A percentile compares a stretch with the other conserved stretches of the same genome.
Conservation (phyloP, 2,888 invertebrate species). For the Panzeria rudis region DNA sequence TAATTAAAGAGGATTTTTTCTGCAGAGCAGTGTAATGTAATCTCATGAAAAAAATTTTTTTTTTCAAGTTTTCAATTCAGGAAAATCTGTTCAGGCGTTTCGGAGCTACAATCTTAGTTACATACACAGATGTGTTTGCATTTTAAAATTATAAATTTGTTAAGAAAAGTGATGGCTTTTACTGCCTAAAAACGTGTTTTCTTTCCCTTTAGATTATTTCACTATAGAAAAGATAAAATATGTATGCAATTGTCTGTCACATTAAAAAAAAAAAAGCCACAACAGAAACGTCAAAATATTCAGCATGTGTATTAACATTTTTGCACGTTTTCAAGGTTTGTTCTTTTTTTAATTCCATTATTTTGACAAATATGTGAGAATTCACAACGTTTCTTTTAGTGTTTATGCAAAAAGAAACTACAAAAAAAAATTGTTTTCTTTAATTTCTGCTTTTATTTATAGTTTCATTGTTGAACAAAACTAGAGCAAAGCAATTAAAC, state of each 20-base stretch:
- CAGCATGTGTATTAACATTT: slow-evolving; percentile 31
- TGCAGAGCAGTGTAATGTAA: no score
- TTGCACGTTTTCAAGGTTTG: slow-evolving; percentile 58
- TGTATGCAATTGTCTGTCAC: neutral
- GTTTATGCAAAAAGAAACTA: neutral
- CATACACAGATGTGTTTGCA: no score
- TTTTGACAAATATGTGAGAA: slow-evolving; percentile 42
- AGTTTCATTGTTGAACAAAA: slow-evolving; percentile 48
- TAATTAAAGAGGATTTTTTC: no score
- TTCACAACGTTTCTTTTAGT: neutral
- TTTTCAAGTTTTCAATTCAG: no score
- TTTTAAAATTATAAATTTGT: neutral
- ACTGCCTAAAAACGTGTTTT: neutral
- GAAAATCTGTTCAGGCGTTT: no score
- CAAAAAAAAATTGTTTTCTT: slow-evolving; percentile 14
- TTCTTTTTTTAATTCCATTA: neutral
- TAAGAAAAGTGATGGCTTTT: neutral
- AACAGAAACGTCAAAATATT: neutral
- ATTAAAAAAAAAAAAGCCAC: neutral
- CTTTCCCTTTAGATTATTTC: neutral
- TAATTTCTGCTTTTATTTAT: slow-evolving; percentile 32
- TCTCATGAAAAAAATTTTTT: no score
- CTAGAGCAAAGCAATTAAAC: slow-evolving; percentile 28
- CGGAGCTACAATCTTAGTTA: no score
- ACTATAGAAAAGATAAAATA: neutral